Base-by-base conservation (phyloP, 2,888 invertebrate genomes). In the Drosophila anomalata region DNA sequence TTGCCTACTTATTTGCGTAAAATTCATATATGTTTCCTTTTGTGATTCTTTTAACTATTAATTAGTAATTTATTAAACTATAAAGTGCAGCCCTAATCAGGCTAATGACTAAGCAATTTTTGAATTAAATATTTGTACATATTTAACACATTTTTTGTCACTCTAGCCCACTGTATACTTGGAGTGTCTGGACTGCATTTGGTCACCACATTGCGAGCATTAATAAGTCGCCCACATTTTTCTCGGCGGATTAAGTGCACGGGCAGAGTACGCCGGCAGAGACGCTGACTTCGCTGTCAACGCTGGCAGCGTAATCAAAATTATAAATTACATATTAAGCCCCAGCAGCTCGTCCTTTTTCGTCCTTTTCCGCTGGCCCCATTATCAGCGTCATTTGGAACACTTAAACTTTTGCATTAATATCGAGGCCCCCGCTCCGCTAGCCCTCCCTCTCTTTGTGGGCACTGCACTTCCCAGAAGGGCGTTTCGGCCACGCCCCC, bases 291-390 rank as follows among this genome's bases (percentile, higher is more conserved):
- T 42, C 55, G 55, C 61, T 75, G 20, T 50, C 57, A 72, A 59
- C 62, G 73, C 29, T n/a, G 61, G 54, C 76, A 76, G 68, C 60
- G 75, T 73, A 73, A 86, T 82, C 80, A 86, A 86, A 86, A 86
- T 86, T 86, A 86, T 82, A 83, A 83, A 82, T 82, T 86, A 77
- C 86, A 78, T 78, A 82, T 86, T 86, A 82, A 82, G 82, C 79
- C 63, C 68, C 67, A 65, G 46, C 48, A 52, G 60, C 46, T 57
- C 14, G 41, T 42, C 41, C 41, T 42, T 42, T 20, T 42, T 29
- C 55, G 41, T 47, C 31, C 12, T 17, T 3, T 33, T 24, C 50
- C 67, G 63, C 50, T 66, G 74, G 48, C 67, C 77, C 76, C 86
- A 85, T 82, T 85, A 82, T 79, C 80, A 82, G 75, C 83, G 83